phyloP scores from a whole-genome alignment of 2,113 vertebrate species.

The Planiliza haematocheilus region DNA sequence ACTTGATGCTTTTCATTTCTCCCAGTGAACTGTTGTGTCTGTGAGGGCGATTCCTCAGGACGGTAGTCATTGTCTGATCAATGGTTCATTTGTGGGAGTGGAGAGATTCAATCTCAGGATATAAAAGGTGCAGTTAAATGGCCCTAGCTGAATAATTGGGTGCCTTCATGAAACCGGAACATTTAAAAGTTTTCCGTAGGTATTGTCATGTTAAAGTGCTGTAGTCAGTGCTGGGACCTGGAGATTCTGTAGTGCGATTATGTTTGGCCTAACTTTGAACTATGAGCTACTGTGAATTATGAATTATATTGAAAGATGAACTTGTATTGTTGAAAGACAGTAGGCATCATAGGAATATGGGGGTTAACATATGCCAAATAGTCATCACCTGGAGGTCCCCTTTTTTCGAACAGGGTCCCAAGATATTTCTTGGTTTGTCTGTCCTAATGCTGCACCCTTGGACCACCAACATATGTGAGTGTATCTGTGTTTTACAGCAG shows the following conservation, averaged over 20 bases:
- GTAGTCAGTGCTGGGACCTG: not conserved
- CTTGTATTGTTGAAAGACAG: too few relatives aligned
- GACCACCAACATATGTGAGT: not conserved
- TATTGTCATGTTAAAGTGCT: constrained; percentile 14
- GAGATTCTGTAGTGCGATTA: too few relatives aligned
- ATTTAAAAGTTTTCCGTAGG: constrained; percentile 6
- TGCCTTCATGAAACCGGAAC: not conserved
- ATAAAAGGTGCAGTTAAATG: constrained; percentile 29
- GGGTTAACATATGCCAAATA: too few relatives aligned
- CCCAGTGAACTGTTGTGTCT: constrained; percentile 6
- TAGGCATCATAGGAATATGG: too few relatives aligned
- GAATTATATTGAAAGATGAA: too few relatives aligned
- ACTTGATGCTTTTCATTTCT: constrained; percentile 10
- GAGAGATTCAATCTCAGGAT: constrained; percentile 29
- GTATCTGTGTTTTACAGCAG: constrained; percentile 18
- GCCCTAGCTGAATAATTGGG: constrained; percentile 21
- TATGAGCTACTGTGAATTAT: too few relatives aligned
- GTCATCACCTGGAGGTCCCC: too few relatives aligned
- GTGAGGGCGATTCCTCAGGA: not conserved
- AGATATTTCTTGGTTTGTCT: too few relatives aligned
- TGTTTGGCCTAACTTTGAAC: too few relatives aligned
- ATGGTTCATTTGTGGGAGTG: constrained; percentile 1
- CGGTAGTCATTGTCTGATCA: constrained; percentile 15
- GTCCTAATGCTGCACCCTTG: too few relatives aligned
- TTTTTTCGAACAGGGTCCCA: too few relatives aligned